phyloP scores from a whole-genome alignment of 2,113 vertebrate species.

The Anoura caudifer region DNA sequence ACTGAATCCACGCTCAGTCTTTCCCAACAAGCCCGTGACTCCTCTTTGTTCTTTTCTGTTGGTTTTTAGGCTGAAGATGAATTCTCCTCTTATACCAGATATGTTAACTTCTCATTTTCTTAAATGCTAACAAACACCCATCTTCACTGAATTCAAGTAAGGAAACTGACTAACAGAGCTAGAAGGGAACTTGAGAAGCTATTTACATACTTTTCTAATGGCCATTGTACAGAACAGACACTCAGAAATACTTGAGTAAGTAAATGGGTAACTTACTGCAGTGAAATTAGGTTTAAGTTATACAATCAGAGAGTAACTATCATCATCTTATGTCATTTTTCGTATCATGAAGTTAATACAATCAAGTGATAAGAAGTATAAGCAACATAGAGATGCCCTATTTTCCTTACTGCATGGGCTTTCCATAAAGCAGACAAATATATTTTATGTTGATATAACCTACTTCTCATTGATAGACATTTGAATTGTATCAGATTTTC shows the following conservation, averaged over 20 bases:
- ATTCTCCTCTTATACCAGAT: not conserved
- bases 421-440: not conserved
- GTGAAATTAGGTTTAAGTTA: not conserved
- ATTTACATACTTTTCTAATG: not conserved
- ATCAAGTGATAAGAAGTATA: not conserved
- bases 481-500: not conserved
- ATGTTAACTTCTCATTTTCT: not conserved
- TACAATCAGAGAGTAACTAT: not conserved
- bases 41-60: not conserved
- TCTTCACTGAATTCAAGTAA: not conserved
- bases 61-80: not conserved
- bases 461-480: not conserved
- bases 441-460: not conserved
- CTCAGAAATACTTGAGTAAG: not conserved
- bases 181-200: not conserved
- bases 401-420: not conserved
- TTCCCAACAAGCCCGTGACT: not conserved
- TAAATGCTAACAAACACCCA: not conserved
- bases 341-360: not conserved
- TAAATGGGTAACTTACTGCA: not conserved
- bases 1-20: not conserved
- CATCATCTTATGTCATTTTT: not conserved
- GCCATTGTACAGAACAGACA: not conserved
- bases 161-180: not conserved
- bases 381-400: not conserved